Evolutionary conservation across 2,888 invertebrate genomes (phyloP), one percentile per base, ranked within the genome.

Genomic region (Thelaira solivaga): DNA sequence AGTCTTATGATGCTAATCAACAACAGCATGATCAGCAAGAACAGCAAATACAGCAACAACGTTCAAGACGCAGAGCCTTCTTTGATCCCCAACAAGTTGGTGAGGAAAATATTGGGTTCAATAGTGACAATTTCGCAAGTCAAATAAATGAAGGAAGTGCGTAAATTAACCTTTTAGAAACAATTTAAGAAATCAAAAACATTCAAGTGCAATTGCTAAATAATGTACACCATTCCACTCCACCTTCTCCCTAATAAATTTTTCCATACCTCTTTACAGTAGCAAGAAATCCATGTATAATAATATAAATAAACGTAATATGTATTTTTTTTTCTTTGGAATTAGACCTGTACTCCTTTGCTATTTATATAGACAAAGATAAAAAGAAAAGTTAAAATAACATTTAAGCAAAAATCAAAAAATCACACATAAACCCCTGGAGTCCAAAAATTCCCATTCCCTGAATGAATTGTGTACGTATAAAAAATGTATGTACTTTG

Each of bases 191-290:
- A 68, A 64, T 16, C 39, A 57, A 71, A 43, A 75, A 39, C n/a
- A n/a, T n/a, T 31, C 47, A 61, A 78, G 69, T 78, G 78, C 78
- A 78, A 78, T 61, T 74, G 74, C 78, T 78, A 78, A 74, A 74
- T 62, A 71, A 67, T 61, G 51, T 68, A 65, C 74, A 78, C 78
- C 53, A 64, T 29, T 65, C 65, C 74, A 64, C 36, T 65, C 65
- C 74, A 74, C 78, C 36, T 62, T 68, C 18, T 41, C 71, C 51
- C 64, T 3, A 47, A 64, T 41, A 55, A 20, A 51, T 53, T 68
- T 51, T 55, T 29, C 53, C 68, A 62, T 69, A 29, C 51, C 74
- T 61, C 61, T 75, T n/a, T n/a, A n/a, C n/a, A n/a, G n/a, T n/a
- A n/a, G 51, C 61, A 61, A 43, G 76, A 71, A 49, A 39, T 68